These are phyloP conservation scores for Miichthys miiuy DNA, from an alignment of 2,797 vertebrate genomes.

Conservation along the genomic window DNA sequence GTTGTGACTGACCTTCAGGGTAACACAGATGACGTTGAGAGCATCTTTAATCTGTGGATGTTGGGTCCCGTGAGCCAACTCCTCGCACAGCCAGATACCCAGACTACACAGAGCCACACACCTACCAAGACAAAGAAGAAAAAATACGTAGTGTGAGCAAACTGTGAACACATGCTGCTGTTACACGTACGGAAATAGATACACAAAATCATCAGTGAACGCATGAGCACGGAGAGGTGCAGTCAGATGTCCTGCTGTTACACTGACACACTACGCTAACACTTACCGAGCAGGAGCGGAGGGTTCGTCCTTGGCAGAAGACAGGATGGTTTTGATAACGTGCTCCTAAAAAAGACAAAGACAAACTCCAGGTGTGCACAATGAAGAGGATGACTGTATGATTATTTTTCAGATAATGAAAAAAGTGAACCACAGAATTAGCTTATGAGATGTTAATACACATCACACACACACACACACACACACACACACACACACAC, in stretches of 20 bases:
- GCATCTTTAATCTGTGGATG: constrained; percentile 98
- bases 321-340: constrained; percentile 96
- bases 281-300: constrained; percentile 95
- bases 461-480: neutral
- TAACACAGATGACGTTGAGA: constrained; percentile 97
- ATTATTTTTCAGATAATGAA: constrained; percentile 10
- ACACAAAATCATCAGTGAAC: neutral
- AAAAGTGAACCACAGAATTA: constrained; percentile 25
- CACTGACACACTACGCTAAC: neutral
- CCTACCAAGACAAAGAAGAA: constrained; percentile 75
- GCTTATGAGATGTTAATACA: constrained; percentile 22
- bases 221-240: neutral
- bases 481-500: constrained; percentile 23
- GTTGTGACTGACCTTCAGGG: constrained; percentile 91
- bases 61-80: constrained; percentile 92
- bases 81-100: constrained; percentile 98
- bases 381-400: neutral
- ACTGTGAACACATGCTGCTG: neutral
- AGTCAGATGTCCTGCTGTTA: neutral
- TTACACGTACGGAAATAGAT: neutral
- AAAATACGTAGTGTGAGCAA: neutral
- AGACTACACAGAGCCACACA: constrained; percentile 98
- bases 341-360: constrained; percentile 89
- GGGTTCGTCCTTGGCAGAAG: constrained; percentile 95
- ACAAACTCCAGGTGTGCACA: constrained; percentile 18